Percentiles rank a stretch among this genome's conserved stretches.
phyloP scores from a whole-genome alignment of 2,888 invertebrate genomes.

The Eupelmus urozonus region DNA sequence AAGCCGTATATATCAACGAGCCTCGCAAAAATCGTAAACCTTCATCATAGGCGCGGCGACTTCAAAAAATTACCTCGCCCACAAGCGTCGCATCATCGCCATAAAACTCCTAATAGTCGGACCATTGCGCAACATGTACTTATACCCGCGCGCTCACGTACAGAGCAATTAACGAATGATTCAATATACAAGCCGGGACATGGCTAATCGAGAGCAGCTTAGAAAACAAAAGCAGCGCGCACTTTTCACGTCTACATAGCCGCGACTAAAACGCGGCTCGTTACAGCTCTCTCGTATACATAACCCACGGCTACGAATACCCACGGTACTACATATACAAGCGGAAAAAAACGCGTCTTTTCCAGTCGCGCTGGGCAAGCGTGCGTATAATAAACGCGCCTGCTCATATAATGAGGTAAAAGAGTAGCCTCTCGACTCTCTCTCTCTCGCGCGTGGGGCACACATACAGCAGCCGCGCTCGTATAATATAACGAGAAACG shows the following conservation, averaged over 20 bases:
- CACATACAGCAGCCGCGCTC: conserved; percentile 8
- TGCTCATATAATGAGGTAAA: not conserved
- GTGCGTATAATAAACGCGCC: not conserved
- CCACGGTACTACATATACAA: not conserved
- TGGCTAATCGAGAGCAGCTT: too few species aligned
- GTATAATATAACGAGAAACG: conserved; percentile 49
- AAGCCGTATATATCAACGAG: too few species aligned
- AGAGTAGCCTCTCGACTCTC: not conserved
- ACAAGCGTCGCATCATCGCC: too few species aligned
- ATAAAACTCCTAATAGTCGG: too few species aligned
- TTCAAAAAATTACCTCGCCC: too few species aligned
- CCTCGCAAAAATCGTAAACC: too few species aligned
- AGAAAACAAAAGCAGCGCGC: not conserved
- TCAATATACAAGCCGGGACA: not conserved
- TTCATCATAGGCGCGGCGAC: too few species aligned
- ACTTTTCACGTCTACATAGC: not conserved
- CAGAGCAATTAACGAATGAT: not conserved
- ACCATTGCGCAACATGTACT: too few species aligned
- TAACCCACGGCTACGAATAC: not conserved
- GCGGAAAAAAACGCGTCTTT: conserved; percentile 5
- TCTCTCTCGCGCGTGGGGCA: conserved; percentile 14
- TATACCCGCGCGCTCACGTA: not conserved
- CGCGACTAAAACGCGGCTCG: not conserved
- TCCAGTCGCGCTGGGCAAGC: not conserved
- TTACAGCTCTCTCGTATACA: not conserved